phyloP scores from a whole-genome alignment of 2,797 vertebrate species.

The Sylvia borin region DNA sequence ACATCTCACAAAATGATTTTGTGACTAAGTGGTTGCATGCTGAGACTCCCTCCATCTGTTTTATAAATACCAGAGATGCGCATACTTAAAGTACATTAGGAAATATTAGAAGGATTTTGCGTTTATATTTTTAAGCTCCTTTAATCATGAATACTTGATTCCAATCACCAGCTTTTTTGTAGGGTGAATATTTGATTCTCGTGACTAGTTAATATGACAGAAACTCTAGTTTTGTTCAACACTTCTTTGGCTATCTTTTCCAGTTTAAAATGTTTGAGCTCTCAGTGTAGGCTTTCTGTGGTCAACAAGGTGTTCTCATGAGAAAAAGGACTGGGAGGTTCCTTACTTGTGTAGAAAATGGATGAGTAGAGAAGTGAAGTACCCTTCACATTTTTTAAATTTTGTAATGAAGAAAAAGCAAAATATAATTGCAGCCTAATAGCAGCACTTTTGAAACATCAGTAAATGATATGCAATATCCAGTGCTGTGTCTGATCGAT shows the following conservation, averaged over 20 bases:
- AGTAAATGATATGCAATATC: background rate
- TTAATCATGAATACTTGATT: background rate
- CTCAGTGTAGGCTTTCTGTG: background rate
- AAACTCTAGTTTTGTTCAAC: background rate
- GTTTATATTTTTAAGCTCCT: background rate
- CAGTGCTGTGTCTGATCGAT: accelerated
- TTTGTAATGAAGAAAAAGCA: background rate
- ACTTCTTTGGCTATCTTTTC: background rate
- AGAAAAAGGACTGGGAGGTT: background rate
- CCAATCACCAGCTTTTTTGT: background rate
- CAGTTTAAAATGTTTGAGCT: background rate
- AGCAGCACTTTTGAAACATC: background rate
- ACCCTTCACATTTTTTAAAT: background rate
- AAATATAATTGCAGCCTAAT: background rate
- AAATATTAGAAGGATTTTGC: background rate
- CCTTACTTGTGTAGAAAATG: background rate
- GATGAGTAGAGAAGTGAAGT: background rate
- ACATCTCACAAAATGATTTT: background rate
- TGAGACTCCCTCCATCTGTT: background rate
- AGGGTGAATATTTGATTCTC: background rate
- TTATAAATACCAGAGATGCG: background rate
- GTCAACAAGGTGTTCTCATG: background rate
- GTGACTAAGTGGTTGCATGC: background rate
- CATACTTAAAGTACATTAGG: background rate
- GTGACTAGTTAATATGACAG: background rate